phyloP scores from a whole-genome alignment of 23 tunicate species.

The Pegea sp. region DNA sequence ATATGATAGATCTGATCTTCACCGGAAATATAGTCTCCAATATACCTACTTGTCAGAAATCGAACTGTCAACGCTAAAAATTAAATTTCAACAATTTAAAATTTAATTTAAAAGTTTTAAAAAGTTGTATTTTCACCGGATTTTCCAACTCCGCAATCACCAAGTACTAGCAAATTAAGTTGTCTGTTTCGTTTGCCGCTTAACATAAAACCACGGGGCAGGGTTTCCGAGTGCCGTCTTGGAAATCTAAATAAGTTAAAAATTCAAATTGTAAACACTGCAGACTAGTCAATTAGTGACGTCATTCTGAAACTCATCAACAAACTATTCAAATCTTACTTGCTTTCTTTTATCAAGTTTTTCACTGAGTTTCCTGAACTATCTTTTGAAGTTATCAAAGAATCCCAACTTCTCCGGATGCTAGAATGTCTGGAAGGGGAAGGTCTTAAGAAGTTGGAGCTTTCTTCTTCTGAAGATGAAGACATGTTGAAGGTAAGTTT shows the following conservation, averaged over 20 bases:
- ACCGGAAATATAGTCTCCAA: conserved; percentile 14
- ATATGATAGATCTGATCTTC: background rate
- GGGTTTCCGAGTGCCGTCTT: conserved; percentile 1
- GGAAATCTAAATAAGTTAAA: too few species aligned
- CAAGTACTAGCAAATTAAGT: background rate
- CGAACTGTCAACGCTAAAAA: conserved; percentile 12
- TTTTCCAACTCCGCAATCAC: background rate
- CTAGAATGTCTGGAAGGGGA: too few species aligned
- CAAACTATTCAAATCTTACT: too few species aligned
- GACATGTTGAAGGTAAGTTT: too few species aligned
- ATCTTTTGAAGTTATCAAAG: background rate
- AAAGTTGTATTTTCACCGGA: background rate
- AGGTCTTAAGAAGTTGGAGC: too few species aligned
- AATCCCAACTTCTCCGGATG: background rate
- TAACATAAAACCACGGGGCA: background rate
- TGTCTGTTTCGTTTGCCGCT: background rate
- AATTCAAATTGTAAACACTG: too few species aligned
- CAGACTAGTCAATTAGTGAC: too few species aligned
- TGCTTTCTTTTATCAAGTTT: too few species aligned
- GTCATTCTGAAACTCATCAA: too few species aligned
- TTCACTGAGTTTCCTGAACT: too few species aligned
- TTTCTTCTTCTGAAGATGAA: too few species aligned
- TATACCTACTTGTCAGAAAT: conserved; percentile 10
- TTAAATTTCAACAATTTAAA: background rate
- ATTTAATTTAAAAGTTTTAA: background rate